phyloP scores from a whole-genome alignment of 2,113 vertebrate genomes.

The Amphilophus citrinellus region DNA sequence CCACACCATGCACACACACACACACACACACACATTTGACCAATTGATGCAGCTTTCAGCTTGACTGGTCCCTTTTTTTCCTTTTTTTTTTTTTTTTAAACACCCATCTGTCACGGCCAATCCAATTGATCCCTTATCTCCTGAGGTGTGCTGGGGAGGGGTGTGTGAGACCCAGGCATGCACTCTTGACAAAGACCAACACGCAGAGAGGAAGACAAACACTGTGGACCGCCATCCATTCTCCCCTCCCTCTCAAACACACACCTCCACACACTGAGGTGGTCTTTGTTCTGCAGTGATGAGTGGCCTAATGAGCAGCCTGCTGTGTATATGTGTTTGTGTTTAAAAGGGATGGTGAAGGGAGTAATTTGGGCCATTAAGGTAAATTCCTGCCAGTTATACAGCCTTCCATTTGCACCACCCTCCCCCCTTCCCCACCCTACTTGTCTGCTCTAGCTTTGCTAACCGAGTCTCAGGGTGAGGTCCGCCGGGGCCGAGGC shows the following conservation, averaged over 20 bases:
- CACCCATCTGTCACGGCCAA: slow-evolving; percentile 34
- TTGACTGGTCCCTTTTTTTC: slow-evolving; percentile 40
- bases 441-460: slow-evolving; percentile 22
- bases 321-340: slow-evolving; percentile 44
- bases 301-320: slow-evolving; percentile 62
- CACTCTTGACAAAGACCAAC: slow-evolving; percentile 54
- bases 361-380: slow-evolving; percentile 70
- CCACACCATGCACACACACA: slow-evolving; percentile 20
- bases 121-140: slow-evolving; percentile 67
- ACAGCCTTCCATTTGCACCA: slow-evolving; percentile 52
- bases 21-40: slow-evolving; percentile 5
- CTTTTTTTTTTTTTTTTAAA: slow-evolving; percentile 14
- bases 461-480: slow-evolving; percentile 34
- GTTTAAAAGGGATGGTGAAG: slow-evolving; percentile 54
- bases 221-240: neutral
- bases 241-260: slow-evolving; percentile 13
- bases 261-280: slow-evolving; percentile 45
- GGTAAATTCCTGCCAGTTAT: slow-evolving; percentile 63
- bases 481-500: slow-evolving; percentile 22
- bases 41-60: slow-evolving; percentile 60
- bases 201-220: slow-evolving; percentile 39
- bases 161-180: slow-evolving; percentile 14
- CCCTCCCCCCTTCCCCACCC: neutral
- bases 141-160: slow-evolving; percentile 33
- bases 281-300: slow-evolving; percentile 67